Conservation (phyloP, 2,888 invertebrate genomes). For the Archips crataeganus region DNA sequence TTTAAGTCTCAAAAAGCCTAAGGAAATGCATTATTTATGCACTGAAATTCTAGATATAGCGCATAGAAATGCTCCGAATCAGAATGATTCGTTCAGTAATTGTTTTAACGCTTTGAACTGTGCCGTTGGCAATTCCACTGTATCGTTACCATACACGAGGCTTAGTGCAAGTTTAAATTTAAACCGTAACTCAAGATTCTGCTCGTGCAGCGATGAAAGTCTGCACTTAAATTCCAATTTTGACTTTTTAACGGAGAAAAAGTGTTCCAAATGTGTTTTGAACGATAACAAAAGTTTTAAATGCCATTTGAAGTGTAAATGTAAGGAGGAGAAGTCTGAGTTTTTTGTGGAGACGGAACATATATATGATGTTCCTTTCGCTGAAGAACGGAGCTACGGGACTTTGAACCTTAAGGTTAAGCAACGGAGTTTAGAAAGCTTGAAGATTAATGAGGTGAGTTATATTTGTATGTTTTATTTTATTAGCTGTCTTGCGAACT, state of each 20-base stretch:
- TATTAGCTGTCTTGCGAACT: neutral
- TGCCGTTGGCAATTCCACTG: conserved; percentile 67
- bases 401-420: conserved; percentile 41
- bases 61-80: conserved; percentile 57
- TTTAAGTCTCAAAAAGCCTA: conserved; percentile 62
- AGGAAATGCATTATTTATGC: conserved; percentile 82
- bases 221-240: conserved; percentile 47
- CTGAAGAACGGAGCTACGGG: conserved; percentile 47
- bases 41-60: conserved; percentile 80
- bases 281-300: conserved; percentile 67
- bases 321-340: conserved; percentile 62
- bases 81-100: conserved; percentile 65
- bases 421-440: conserved; percentile 67
- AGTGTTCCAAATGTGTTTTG: conserved; percentile 67
- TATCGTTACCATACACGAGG: conserved; percentile 75
- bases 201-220: conserved; percentile 63
- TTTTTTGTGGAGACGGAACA: conserved; percentile 81
- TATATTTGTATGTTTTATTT: conserved; percentile 18
- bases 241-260: conserved; percentile 47
- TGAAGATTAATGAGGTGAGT: conserved; percentile 64
- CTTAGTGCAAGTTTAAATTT: conserved; percentile 56
- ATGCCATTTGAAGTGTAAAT: conserved; percentile 76
- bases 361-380: conserved; percentile 88
- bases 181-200: conserved; percentile 55
- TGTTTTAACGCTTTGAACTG: conserved; percentile 80